phyloP scores from a whole-genome alignment of 1,140 invertebrate genomes.

The Sycobia sp. region DNA sequence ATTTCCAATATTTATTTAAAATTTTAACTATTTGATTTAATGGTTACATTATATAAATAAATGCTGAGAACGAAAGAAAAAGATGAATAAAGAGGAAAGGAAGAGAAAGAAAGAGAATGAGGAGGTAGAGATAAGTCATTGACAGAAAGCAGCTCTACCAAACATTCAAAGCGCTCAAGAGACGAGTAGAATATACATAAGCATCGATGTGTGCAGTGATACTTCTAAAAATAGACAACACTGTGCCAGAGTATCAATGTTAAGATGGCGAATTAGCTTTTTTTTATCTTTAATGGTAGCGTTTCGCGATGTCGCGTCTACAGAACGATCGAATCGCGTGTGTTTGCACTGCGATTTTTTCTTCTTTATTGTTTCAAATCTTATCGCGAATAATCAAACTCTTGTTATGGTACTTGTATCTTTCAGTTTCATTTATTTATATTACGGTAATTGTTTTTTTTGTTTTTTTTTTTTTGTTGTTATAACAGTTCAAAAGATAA shows the following conservation, averaged over 20 bases:
- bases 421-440: conserved; percentile 7
- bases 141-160: conserved; percentile 6
- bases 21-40: background rate
- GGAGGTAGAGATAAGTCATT: conserved; percentile 11
- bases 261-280: conserved; percentile 26
- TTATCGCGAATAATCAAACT: background rate
- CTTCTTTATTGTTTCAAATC: background rate
- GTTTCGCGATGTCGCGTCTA: background rate
- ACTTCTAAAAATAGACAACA: conserved; percentile 30
- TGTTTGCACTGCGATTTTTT: background rate
- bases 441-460: background rate
- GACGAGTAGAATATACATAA: background rate
- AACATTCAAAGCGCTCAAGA: conserved; percentile 2
- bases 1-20: background rate
- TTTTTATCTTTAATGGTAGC: conserved; percentile 18
- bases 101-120: background rate
- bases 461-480: background rate
- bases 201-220: conserved; percentile 22
- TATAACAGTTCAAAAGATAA: too few relatives aligned
- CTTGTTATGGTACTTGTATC: background rate
- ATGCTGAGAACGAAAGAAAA: background rate
- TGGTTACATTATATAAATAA: conserved; percentile 21
- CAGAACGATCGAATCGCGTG: background rate
- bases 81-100: background rate
- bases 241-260: conserved; percentile 16